Evolutionary conservation across 2,797 vertebrate species (phyloP), one percentile per base, ranked within the genome.

Genomic region (Linurgus olivaceus): DNA sequence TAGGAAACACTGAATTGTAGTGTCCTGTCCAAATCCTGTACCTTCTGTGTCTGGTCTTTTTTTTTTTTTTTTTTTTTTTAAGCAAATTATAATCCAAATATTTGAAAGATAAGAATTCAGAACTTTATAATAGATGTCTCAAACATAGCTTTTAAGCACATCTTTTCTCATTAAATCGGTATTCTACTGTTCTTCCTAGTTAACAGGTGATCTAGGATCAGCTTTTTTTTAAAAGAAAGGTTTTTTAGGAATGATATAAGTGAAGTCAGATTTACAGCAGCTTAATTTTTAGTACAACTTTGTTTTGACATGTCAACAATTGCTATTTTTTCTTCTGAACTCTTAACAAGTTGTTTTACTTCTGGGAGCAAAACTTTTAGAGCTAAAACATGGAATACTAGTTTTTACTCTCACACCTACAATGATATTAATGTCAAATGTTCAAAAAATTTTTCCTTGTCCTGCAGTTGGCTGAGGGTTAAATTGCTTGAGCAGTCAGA

Each of bases 21-120:
- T 88, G 88, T 97, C 82, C 90, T 96, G 94, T 97, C 96, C 97
- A 97, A 97, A 96, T 68, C 33, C 45, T 66, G 28, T 71, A 85
- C 35, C 81, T 82, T 91, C 72, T 91, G 31, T 96, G 35, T 92
- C 94, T 94, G 54, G 86, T 93, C 33, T 76, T 77, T 71, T 19
- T 45, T 79, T n/a, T 33, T 55, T 45, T 79, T n/a, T 33, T 55
- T 48, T 55, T 48, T 38, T 66, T 94, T 92, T 68, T 25, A 25
- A 73, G 67, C 86, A 91, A 92, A 89, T 95, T 96, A 50, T 77
- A 89, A 72, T 94, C 83, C 86, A 91, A 91, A 63, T 77, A 90
- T 93, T 95, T 78, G 95, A 92, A 97, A 92, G 61, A 47, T 71
- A 83, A 96, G 68, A 96, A 84, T 78, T 93, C 72, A 86, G 71